A percentile compares a stretch with the other conserved stretches of the same genome.
Evolutionary conservation across 2,888 invertebrate species (phyloP).

Genomic region (Tuta absoluta): DNA sequence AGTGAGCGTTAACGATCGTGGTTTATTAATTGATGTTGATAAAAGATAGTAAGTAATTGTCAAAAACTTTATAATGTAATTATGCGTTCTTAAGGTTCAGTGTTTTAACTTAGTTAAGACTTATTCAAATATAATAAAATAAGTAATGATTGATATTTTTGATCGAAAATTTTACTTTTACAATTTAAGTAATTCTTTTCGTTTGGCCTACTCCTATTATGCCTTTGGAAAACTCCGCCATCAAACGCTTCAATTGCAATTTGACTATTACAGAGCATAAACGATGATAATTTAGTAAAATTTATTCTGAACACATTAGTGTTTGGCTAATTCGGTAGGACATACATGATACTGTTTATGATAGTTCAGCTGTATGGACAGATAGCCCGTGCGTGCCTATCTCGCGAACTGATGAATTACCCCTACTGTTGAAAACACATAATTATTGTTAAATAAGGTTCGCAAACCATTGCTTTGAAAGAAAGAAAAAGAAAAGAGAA

Average conservation of each 20-base stretch:
- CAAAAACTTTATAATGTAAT: not conserved
- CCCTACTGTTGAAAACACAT: not conserved
- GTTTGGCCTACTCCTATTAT: too few relatives aligned
- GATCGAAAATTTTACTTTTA: too few relatives aligned
- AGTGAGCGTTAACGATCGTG: not conserved
- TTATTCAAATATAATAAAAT: too few relatives aligned
- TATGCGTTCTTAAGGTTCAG: too few relatives aligned
- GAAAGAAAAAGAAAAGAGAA: too few relatives aligned
- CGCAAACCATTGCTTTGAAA: too few relatives aligned
- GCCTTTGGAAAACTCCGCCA: too few relatives aligned
- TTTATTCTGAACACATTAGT: not conserved
- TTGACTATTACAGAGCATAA: too few relatives aligned
- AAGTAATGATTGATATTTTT: too few relatives aligned
- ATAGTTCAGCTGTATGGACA: constrained; percentile 1
- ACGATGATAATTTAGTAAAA: not conserved
- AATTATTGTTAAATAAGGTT: not conserved
- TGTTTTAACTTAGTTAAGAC: too few relatives aligned
- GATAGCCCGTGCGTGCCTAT: not conserved
- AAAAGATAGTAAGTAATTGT: not conserved
- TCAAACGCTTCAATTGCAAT: too few relatives aligned
- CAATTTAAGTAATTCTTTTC: too few relatives aligned
- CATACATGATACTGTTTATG: not conserved
- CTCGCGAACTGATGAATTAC: not conserved
- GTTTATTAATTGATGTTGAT: not conserved
- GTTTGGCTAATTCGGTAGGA: not conserved